phyloP scores from a whole-genome alignment of 2,113 vertebrate genomes.

The Dendropsophus ebraccatus region DNA sequence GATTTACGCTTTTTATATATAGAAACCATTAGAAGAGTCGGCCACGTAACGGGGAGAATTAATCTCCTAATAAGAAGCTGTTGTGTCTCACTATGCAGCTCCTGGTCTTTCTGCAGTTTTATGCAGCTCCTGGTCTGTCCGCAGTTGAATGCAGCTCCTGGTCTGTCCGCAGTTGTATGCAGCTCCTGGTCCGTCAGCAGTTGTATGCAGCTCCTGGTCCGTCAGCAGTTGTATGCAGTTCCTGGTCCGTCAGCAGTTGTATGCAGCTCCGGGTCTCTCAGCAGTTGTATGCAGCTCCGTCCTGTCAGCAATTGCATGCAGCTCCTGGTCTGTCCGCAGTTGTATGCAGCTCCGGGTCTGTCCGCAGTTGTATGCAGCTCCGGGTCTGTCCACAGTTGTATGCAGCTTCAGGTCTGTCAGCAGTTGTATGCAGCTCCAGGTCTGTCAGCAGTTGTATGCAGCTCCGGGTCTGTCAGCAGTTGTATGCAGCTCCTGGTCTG shows the following conservation, averaged over 20 bases:
- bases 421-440: constrained; percentile 52
- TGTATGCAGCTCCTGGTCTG: constrained; percentile 48
- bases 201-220: constrained; percentile 50
- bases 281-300: constrained; percentile 50
- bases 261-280: constrained; percentile 44
- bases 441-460: constrained; percentile 49
- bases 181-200: constrained; percentile 50
- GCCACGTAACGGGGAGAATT: not conserved
- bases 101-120: constrained; percentile 48
- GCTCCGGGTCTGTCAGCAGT: constrained; percentile 50
- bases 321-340: constrained; percentile 49
- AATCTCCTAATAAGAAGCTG: not conserved
- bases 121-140: constrained; percentile 42
- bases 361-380: constrained; percentile 47
- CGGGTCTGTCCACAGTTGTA: constrained; percentile 48
- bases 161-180: constrained; percentile 45
- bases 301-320: constrained; percentile 47
- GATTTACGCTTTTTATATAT: not conserved
- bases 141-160: constrained; percentile 50
- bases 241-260: constrained; percentile 50
- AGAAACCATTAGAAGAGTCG: not conserved
- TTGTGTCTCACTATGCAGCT: not conserved
- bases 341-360: constrained; percentile 48
- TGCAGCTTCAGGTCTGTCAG: constrained; percentile 45
- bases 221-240: constrained; percentile 48